phyloP scores from a whole-genome alignment of 2,888 invertebrate species.

The Eulithis testata region DNA sequence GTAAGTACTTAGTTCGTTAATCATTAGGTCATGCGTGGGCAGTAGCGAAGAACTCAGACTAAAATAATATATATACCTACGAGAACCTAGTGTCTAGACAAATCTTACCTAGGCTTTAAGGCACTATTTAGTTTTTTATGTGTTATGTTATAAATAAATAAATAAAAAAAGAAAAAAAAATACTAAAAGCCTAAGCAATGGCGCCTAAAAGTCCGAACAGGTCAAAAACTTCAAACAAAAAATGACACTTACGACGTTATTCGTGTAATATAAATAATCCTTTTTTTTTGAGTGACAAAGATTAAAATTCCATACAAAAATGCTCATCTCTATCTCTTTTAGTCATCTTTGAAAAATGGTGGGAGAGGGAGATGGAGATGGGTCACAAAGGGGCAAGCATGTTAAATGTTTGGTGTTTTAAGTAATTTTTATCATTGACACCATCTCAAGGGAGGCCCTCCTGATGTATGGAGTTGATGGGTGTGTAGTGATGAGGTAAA shows the following conservation, averaged over 20 bases:
- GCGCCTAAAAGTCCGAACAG: conserved; percentile 4
- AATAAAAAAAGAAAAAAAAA: too few relatives aligned
- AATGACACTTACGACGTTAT: conserved; percentile 16
- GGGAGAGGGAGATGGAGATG: conserved; percentile 58
- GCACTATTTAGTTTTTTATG: too few relatives aligned
- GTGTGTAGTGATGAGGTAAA: conserved; percentile 62
- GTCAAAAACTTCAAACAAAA: background rate
- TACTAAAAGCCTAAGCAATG: background rate
- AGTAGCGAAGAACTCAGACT: background rate
- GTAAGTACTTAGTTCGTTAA: background rate
- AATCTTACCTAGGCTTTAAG: too few relatives aligned
- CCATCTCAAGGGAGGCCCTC: conserved; percentile 76
- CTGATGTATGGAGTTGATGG: conserved; percentile 79
- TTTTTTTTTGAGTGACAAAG: conserved; percentile 49
- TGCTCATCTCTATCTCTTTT: conserved; percentile 33
- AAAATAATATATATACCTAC: too few relatives aligned
- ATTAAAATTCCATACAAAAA: conserved; percentile 50
- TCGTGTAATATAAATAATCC: conserved; percentile 26
- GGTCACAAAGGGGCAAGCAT: conserved; percentile 56
- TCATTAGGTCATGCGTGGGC: too few relatives aligned
- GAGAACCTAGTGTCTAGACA: too few relatives aligned
- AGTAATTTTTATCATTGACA: conserved; percentile 84
- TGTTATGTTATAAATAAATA: too few relatives aligned
- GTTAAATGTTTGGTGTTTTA: conserved; percentile 83
- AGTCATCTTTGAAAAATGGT: conserved; percentile 40